These are phyloP conservation scores for Brachyalestes nurse DNA, from an alignment of 2,797 vertebrate species.

Conservation along the genomic window DNA sequence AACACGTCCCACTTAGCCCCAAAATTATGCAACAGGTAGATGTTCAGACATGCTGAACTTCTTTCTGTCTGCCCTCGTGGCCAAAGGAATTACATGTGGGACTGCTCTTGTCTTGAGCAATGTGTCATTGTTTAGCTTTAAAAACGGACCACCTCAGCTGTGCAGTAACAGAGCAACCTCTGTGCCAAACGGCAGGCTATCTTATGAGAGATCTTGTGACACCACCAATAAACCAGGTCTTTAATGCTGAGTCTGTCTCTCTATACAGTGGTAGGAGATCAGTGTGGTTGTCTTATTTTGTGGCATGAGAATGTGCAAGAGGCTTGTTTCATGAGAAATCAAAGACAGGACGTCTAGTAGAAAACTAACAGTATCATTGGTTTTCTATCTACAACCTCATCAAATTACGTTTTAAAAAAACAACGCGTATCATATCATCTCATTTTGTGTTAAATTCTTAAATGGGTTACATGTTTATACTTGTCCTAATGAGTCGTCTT, in stretches of 20 bases:
- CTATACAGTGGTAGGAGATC: neutral
- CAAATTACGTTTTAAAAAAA: too few species aligned
- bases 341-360: neutral
- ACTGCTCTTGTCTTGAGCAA: too few species aligned
- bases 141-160: neutral
- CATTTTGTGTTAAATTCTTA: too few species aligned
- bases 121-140: neutral
- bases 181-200: neutral
- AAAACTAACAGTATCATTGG: neutral
- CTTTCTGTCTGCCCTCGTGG: neutral
- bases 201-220: conserved; percentile 3
- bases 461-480: neutral
- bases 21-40: conserved; percentile 67
- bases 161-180: neutral
- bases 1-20: conserved; percentile 61
- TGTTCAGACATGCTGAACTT: conserved; percentile 71
- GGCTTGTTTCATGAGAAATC: neutral
- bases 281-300: neutral
- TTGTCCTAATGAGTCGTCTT: neutral
- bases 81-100: conserved; percentile 23
- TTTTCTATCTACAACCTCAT: neutral
- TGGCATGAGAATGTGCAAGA: neutral
- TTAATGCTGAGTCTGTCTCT: neutral
- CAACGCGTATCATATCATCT: too few species aligned
- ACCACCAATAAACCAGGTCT: neutral